A percentile compares a stretch with the other conserved stretches of the same genome.
Evolutionary conservation across 2,797 vertebrate species (phyloP).

Genomic region (Vireo griseus): DNA sequence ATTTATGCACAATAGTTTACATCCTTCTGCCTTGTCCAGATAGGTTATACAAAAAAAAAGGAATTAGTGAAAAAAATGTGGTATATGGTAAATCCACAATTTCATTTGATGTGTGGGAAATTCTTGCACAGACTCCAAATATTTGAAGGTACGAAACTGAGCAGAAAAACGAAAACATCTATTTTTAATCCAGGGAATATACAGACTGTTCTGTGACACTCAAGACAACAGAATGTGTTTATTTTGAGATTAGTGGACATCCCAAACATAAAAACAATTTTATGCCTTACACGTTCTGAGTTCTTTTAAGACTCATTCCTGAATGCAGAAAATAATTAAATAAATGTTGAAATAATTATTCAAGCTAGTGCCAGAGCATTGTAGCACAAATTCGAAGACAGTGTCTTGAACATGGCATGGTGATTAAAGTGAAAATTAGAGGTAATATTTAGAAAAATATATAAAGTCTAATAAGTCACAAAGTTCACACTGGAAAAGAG

Average conservation of each 20-base stretch:
- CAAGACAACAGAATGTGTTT: background rate
- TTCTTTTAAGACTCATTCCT: background rate
- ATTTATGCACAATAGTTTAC: background rate
- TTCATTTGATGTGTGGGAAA: background rate
- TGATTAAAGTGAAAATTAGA: background rate
- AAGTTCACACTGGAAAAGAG: background rate
- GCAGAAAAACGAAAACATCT: background rate
- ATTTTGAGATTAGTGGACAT: background rate
- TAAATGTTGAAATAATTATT: background rate
- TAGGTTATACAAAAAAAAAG: background rate
- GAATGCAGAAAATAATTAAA: background rate
- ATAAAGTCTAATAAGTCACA: background rate
- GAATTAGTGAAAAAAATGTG: background rate
- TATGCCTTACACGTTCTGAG: background rate
- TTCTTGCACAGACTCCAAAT: background rate
- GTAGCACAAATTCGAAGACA: background rate
- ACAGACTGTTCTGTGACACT: background rate
- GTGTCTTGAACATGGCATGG: background rate
- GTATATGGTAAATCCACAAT: background rate
- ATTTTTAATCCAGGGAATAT: background rate
- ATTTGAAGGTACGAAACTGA: background rate
- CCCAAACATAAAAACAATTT: background rate
- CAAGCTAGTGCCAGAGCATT: background rate
- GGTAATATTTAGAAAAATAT: background rate
- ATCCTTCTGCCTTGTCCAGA: background rate